Conservation (phyloP, 2,113 vertebrate species). For the Oncorhynchus masou region DNA sequence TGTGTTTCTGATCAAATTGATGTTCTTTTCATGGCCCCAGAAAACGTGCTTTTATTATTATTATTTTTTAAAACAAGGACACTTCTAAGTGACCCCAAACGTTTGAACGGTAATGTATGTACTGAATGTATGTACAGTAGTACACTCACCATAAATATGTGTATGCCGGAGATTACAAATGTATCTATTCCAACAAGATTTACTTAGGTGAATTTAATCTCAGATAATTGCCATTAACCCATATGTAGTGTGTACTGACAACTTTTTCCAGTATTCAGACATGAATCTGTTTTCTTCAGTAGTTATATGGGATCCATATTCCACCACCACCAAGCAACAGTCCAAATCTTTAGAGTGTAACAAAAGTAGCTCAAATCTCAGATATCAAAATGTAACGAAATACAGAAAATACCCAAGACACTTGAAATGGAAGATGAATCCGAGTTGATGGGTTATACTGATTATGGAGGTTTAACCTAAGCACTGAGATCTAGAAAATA, state of each 20-base stretch:
- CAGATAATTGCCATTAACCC: not conserved
- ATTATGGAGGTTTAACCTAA: not conserved
- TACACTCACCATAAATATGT: not conserved
- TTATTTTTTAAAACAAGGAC: no score
- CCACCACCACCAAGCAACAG: not conserved
- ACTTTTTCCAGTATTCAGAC: not conserved
- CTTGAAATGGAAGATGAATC: not conserved
- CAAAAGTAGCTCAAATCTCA: not conserved
- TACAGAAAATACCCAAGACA: constrained; percentile 8
- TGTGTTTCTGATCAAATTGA: no score
- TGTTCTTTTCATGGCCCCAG: no score
- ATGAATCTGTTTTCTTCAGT: not conserved
- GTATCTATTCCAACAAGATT: not conserved
- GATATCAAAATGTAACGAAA: not conserved
- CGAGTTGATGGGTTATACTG: not conserved
- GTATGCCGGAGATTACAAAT: not conserved
- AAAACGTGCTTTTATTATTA: no score
- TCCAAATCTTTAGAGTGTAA: constrained; percentile 15
- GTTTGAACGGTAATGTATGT: no score
- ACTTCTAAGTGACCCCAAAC: no score
- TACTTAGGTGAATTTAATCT: not conserved
- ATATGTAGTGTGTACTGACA: not conserved
- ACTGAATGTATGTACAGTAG: not conserved
- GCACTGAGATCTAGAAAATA: not conserved
- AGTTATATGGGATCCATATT: not conserved